Percentiles rank a stretch among this genome's conserved stretches.
Evolutionary conservation across 1,140 invertebrate species (phyloP).

Genomic region (Diorhabda sublineata): DNA sequence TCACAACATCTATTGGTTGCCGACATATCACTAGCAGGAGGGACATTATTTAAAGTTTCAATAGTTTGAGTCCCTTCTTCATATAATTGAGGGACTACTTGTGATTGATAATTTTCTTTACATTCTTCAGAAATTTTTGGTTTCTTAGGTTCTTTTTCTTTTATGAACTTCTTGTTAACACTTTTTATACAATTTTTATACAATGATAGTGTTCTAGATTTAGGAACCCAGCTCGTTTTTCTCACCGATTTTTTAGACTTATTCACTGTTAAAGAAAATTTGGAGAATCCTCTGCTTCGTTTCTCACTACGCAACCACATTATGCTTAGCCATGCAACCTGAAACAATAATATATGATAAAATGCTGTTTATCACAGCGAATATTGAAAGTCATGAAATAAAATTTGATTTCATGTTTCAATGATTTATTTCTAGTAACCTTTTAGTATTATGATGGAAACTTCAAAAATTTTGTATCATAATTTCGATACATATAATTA

Average conservation of each 20-base stretch:
- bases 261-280: conserved; percentile 26
- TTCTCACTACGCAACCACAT: conserved; percentile 46
- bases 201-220: conserved; percentile 18
- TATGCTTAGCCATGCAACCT: conserved; percentile 25
- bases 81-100: conserved; percentile 41
- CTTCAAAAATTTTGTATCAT: too few species aligned
- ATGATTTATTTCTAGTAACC: too few species aligned
- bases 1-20: conserved; percentile 26
- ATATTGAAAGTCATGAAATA: too few species aligned
- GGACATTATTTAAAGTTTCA: conserved; percentile 18
- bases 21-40: conserved; percentile 14
- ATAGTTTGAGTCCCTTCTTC: conserved; percentile 25
- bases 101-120: conserved; percentile 42
- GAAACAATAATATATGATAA: conserved; percentile 4
- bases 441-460: too few species aligned
- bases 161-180: conserved; percentile 20
- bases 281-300: conserved; percentile 30
- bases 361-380: too few species aligned
- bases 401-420: too few species aligned
- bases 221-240: conserved; percentile 27
- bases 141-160: conserved; percentile 18
- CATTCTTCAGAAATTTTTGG: conserved; percentile 31
- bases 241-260: conserved; percentile 22
- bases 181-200: conserved; percentile 20
- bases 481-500: too few species aligned